Conservation (phyloP, 1,140 invertebrate species). For the Eumeta japonica region DNA sequence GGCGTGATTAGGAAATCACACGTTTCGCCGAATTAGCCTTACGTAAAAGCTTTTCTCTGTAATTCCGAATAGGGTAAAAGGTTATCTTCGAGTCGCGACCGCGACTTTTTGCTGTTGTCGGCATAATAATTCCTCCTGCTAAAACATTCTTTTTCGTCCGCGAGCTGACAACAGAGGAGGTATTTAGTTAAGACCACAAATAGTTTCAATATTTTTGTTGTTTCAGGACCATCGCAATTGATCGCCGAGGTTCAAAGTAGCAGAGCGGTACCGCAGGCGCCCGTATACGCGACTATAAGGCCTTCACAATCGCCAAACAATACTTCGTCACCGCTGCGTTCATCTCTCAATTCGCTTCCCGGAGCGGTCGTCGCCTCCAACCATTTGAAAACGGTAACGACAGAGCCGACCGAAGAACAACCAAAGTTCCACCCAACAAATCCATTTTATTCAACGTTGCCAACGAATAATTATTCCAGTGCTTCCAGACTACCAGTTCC, state of each 20-base stretch:
- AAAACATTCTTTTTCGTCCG: no score
- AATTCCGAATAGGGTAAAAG: no score
- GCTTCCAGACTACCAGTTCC: slow-evolving; percentile 47
- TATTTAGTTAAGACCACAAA: no score
- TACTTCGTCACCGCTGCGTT: slow-evolving; percentile 22
- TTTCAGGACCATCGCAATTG: slow-evolving; percentile 52
- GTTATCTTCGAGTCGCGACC: no score
- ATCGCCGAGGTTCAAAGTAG: slow-evolving; percentile 35
- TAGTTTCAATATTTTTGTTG: no score
- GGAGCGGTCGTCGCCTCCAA: slow-evolving; percentile 30
- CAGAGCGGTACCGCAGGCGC: slow-evolving; percentile 42
- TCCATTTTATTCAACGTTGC: slow-evolving; percentile 49
- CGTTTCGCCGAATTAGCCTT: no score
- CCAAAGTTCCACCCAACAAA: slow-evolving; percentile 45
- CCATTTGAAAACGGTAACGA: slow-evolving; percentile 28
- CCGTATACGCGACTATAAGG: slow-evolving; percentile 40
- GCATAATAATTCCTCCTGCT: no score
- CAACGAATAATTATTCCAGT: slow-evolving; percentile 41
- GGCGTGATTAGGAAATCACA: no score
- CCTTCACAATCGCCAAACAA: slow-evolving; percentile 26
- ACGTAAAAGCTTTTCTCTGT: no score
- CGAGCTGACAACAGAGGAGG: no score
- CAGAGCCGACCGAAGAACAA: slow-evolving; percentile 22
- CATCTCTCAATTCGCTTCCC: slow-evolving; percentile 31
- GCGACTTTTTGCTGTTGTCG: no score